Evolutionary conservation across 1,140 invertebrate genomes (phyloP).

Genomic region (Musca vetustissima): DNA sequence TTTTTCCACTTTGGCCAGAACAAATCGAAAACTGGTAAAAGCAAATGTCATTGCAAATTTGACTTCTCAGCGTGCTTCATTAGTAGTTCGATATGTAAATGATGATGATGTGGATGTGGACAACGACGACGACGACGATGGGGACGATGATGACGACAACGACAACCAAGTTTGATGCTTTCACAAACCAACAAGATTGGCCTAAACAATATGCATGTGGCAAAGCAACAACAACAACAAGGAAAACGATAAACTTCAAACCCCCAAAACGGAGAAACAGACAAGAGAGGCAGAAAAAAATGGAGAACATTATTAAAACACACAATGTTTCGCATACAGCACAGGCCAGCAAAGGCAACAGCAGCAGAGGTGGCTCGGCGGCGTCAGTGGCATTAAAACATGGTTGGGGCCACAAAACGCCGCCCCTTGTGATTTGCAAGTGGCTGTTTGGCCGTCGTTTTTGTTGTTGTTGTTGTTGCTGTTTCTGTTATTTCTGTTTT

Average conservation of each 20-base stretch:
- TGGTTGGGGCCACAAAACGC: slow-evolving; percentile 1
- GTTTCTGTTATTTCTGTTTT: background rate
- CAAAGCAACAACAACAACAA: background rate
- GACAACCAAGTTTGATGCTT: too few species aligned
- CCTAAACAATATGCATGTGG: too few species aligned
- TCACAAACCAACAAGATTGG: too few species aligned
- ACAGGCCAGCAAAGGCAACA: background rate
- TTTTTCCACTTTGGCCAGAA: background rate
- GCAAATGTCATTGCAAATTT: slow-evolving; percentile 22
- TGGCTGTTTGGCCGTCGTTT: background rate
- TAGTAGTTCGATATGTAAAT: background rate
- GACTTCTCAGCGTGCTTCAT: slow-evolving; percentile 6
- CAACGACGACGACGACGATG: too few species aligned
- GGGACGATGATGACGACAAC: too few species aligned
- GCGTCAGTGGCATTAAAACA: too few species aligned
- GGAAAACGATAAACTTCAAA: too few species aligned
- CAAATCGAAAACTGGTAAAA: slow-evolving; percentile 15
- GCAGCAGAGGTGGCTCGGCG: too few species aligned
- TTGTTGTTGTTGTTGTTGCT: background rate
- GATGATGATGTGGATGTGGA: too few species aligned
- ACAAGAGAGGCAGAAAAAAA: background rate
- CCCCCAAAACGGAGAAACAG: background rate
- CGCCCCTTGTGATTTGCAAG: slow-evolving; percentile 6
- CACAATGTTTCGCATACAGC: background rate
- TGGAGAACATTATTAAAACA: slow-evolving; percentile 10